A percentile compares a stretch with the other conserved stretches of the same genome.
phyloP scores from a whole-genome alignment of 2,113 vertebrate genomes.

The Lanius ludovicianus region DNA sequence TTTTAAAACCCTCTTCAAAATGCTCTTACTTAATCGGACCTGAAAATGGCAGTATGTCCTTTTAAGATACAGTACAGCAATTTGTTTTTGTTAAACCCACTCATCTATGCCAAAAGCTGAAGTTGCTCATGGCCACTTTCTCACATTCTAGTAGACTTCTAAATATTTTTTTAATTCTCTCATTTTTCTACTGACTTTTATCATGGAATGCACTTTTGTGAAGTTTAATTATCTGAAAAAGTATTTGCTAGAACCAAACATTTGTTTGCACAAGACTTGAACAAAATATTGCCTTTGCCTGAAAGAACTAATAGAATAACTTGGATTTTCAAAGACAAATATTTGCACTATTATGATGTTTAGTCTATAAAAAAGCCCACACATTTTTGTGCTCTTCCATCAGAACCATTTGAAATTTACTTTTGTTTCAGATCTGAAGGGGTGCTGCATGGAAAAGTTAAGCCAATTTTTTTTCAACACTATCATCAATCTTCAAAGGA shows the following conservation, averaged over 20 bases:
- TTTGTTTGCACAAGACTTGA: background rate
- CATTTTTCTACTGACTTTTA: background rate
- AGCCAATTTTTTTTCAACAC: background rate
- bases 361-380: background rate
- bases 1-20: background rate
- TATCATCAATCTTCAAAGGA: background rate
- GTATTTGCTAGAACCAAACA: background rate
- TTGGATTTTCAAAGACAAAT: background rate
- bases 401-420: background rate
- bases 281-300: background rate
- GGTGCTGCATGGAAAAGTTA: background rate
- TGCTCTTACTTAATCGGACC: background rate
- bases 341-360: background rate
- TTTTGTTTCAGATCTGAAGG: background rate
- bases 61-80: background rate
- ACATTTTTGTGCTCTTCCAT: background rate
- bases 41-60: background rate
- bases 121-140: background rate
- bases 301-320: background rate
- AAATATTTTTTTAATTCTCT: background rate
- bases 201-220: background rate
- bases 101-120: background rate
- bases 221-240: background rate
- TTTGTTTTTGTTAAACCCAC: background rate
- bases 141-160: background rate